Percentiles rank a stretch among this genome's conserved stretches.
These are phyloP conservation scores for Xiphias gladius DNA, from an alignment of 2,113 vertebrate species.

Conservation along the genomic window DNA sequence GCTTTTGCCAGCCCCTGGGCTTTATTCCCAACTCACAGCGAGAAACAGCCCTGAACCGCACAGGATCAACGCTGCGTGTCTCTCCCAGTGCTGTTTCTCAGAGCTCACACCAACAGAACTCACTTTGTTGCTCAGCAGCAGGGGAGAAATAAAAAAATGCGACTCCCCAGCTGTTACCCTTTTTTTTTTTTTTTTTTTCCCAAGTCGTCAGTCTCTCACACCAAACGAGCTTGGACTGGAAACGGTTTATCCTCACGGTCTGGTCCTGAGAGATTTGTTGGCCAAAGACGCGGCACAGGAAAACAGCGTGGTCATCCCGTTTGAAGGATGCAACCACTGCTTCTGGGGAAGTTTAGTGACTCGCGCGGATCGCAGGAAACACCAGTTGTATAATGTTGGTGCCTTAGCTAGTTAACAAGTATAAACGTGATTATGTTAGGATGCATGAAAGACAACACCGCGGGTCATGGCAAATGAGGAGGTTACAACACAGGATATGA, in stretches of 20 bases:
- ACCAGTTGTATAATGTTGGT: background rate
- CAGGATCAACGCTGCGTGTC: too few species aligned
- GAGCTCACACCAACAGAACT: background rate
- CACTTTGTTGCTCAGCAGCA: background rate
- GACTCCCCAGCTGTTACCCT: too few species aligned
- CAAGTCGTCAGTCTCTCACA: too few species aligned
- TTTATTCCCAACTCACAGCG: background rate
- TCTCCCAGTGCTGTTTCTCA: background rate
- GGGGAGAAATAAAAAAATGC: background rate
- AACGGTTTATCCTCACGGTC: too few species aligned
- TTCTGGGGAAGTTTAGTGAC: background rate
- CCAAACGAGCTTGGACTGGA: too few species aligned
- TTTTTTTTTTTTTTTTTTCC: too few species aligned
- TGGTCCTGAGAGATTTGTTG: background rate
- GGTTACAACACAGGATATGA: too few species aligned
- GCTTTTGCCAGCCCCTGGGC: background rate
- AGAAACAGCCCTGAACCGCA: background rate
- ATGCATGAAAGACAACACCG: too few species aligned
- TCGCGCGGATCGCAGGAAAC: background rate
- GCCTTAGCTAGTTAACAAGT: too few species aligned
- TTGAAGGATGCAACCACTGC: background rate
- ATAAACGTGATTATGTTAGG: too few species aligned
- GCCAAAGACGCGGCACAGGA: background rate
- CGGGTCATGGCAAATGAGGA: too few species aligned
- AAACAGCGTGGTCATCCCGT: background rate